Conservation (phyloP, 1,140 invertebrate genomes). For the Papilio machaon region DNA sequence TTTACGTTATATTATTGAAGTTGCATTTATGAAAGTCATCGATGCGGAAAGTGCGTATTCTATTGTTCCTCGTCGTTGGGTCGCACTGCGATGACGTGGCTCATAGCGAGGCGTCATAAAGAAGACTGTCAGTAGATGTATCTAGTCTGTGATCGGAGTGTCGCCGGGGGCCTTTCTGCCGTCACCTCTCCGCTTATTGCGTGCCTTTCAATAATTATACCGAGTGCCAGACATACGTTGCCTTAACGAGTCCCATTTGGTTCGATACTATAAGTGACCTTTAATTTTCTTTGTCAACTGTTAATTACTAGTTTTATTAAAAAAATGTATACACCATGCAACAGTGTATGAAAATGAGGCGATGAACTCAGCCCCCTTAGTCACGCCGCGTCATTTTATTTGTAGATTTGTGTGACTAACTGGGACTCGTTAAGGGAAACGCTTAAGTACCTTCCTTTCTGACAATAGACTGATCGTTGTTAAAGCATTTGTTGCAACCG, state of each 20-base stretch:
- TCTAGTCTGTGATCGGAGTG: conserved; percentile 81
- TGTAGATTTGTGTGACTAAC: conserved; percentile 49
- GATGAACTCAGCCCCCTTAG: conserved; percentile 31
- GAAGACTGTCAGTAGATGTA: conserved; percentile 80
- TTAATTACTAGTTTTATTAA: conserved; percentile 23
- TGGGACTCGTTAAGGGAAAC: conserved; percentile 64
- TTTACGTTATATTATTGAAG: conserved; percentile 6
- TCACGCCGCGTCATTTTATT: conserved; percentile 28
- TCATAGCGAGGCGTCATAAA: conserved; percentile 59
- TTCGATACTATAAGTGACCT: conserved; percentile 29
- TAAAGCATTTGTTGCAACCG: conserved; percentile 80
- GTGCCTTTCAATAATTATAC: conserved; percentile 79
- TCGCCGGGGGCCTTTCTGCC: conserved; percentile 78
- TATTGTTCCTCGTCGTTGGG: conserved; percentile 57
- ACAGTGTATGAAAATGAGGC: conserved; percentile 16
- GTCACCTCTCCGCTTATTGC: conserved; percentile 79
- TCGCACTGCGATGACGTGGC: conserved; percentile 63
- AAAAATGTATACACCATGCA: background rate
- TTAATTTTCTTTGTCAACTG: conserved; percentile 1
- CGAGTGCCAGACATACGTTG: conserved; percentile 61
- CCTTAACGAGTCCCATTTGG: conserved; percentile 58
- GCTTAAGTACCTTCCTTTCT: conserved; percentile 75
- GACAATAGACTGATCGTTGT: conserved; percentile 82
- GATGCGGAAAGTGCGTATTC: conserved; percentile 46
- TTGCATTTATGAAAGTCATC: conserved; percentile 38